Evolutionary conservation across 2,888 invertebrate species (phyloP), one percentile per base, ranked within the genome.

Genomic region (Oasisia sp.): DNA sequence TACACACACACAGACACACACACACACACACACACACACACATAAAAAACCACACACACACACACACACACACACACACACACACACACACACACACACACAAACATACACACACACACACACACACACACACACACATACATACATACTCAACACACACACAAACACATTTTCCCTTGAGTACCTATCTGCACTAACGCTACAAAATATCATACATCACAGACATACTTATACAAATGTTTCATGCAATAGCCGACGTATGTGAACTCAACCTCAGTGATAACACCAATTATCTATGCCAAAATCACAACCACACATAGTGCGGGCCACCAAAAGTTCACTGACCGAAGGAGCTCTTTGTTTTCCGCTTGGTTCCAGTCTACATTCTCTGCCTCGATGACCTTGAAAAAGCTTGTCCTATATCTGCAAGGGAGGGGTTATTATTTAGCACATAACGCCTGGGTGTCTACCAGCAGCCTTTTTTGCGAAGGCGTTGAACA

Each of bases 341-440:
- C n/a, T 94, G 93, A 96, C 95, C 96, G 94, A 44, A 96, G 94
- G 93, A 99, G 97, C 92, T 98, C 98, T 92, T 98, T 97, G 94
- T 98, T 97, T 94, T 98, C 98, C 93, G 98, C 98, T 94, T 97
- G 97, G 93, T 97, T 97, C 97, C 98, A 98, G 95, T 97, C 97
- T 93, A 97, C 97, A 5, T 97, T 94, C 89, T 96, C 96, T 50
- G 97, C 96, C 58, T 97, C 96, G 9, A 98, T 97, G 94, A 98
- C 96, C 93, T 97, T 97, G 96, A 99, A 97, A 96, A 99, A 99
- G 56, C 97, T 97, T 90, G 98, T 98, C 94, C 99, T 97, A 97
- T 98, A 98, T 96, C 99, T 98, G 96, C 19, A 96, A 95, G 56
- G 14, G 92, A 90, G 19, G 8, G 7, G 91, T 90, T 27, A 44